Conservation (phyloP, 2,888 invertebrate genomes). For the Osedax frankpressi region DNA sequence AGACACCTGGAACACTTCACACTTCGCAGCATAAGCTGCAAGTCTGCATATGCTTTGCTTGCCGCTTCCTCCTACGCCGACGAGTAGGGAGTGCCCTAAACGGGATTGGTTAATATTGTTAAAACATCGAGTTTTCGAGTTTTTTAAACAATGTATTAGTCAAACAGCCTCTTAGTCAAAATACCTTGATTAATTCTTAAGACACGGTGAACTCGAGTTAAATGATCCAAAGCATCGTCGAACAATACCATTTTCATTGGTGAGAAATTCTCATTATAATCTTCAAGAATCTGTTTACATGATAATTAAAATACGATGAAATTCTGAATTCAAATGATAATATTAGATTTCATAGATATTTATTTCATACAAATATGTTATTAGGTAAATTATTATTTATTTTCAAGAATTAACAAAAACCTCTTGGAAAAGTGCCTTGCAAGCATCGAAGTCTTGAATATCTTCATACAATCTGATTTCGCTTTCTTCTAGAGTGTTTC, state of each 20-base stretch:
- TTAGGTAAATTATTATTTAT: too few relatives aligned
- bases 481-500: constrained; percentile 68
- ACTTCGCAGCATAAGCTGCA: constrained; percentile 71
- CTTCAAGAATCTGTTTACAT: constrained; percentile 63
- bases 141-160: not conserved
- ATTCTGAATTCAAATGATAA: not conserved
- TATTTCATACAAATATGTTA: not conserved
- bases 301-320: too few relatives aligned
- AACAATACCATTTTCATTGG: constrained; percentile 72
- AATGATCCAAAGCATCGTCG: constrained; percentile 78
- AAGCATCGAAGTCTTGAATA: constrained; percentile 72
- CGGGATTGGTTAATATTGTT: not conserved
- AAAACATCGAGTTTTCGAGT: not conserved
- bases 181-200: constrained; percentile 67
- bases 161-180: not conserved
- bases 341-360: not conserved
- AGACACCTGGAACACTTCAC: constrained; percentile 50
- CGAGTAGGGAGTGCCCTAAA: constrained; percentile 62
- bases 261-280: constrained; percentile 62
- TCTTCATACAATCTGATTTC: constrained; percentile 75
- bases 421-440: constrained; percentile 75
- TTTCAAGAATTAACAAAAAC: too few relatives aligned
- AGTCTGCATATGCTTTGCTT: constrained; percentile 68
- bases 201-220: constrained; percentile 72
- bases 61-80: constrained; percentile 79